These are phyloP conservation scores for Mnemiopsis leidyi DNA, from an alignment of 37 sponge, comb jelly and placozoan species.

Conservation along the genomic window DNA sequence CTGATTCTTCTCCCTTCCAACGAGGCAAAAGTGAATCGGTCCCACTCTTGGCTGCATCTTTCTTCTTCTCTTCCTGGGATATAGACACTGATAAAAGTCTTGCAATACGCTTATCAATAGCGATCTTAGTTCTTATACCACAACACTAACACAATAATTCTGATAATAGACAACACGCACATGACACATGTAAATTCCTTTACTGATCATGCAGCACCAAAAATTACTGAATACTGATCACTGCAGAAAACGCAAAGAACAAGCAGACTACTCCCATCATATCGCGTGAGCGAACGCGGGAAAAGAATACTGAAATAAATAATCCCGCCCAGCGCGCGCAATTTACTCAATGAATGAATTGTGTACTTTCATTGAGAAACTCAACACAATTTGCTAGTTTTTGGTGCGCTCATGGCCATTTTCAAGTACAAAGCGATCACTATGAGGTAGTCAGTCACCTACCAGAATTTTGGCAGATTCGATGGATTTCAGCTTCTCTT, in stretches of 20 bases:
- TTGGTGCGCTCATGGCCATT: not conserved
- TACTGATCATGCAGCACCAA: no score
- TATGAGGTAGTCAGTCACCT: not conserved
- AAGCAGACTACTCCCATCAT: no score
- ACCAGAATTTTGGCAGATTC: conserved; percentile 51
- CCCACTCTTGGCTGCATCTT: not conserved
- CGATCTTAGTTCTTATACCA: no score
- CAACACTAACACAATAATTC: no score
- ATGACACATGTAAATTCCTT: no score
- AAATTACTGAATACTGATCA: no score
- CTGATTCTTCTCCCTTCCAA: conserved; percentile 5
- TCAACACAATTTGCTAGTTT: not conserved
- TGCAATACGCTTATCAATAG: no score
- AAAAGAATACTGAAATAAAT: not conserved
- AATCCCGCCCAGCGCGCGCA: conserved; percentile 23
- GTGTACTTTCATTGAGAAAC: not conserved
- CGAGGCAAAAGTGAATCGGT: conserved; percentile 4
- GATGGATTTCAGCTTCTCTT: conserved; percentile 53
- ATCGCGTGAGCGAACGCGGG: not conserved
- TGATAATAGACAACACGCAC: no score
- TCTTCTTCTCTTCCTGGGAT: conserved; percentile 64
- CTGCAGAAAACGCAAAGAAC: no score
- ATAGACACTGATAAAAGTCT: no score
- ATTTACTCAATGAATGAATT: not conserved
- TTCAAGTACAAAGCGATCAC: not conserved